Percentiles rank a stretch among this genome's conserved stretches.
Conservation (phyloP, 2,888 invertebrate species). For the Ischnus inquisitorius region DNA sequence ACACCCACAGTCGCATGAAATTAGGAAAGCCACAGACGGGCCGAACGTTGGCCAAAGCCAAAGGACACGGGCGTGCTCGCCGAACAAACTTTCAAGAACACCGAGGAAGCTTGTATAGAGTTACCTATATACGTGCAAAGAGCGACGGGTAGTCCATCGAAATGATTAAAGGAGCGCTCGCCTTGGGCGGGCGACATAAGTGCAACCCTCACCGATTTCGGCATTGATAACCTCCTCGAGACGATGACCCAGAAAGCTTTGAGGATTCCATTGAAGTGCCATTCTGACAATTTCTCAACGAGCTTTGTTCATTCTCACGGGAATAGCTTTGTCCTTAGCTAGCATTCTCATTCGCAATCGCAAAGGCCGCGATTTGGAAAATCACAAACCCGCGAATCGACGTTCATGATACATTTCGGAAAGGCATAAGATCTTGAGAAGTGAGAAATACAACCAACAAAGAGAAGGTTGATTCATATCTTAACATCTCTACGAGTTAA, state of each 20-base stretch:
- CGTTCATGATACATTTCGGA: too few relatives aligned
- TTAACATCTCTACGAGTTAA: too few relatives aligned
- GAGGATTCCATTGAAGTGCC: neutral
- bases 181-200: neutral
- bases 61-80: neutral
- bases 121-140: neutral
- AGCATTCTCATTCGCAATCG: too few relatives aligned
- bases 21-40: neutral
- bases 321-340: too few relatives aligned
- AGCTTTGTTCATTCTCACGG: too few relatives aligned
- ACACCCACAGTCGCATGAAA: neutral
- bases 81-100: neutral
- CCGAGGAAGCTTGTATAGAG: neutral
- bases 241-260: neutral
- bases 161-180: conserved; percentile 41
- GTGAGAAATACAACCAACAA: too few relatives aligned
- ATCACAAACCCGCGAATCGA: too few relatives aligned
- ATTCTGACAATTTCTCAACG: neutral
- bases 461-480: too few relatives aligned
- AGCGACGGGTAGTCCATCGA: conserved; percentile 32
- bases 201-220: conserved; percentile 11
- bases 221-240: neutral
- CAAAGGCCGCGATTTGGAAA: too few relatives aligned
- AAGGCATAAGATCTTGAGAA: too few relatives aligned
- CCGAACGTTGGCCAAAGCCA: neutral